phyloP scores from a whole-genome alignment of 1,140 invertebrate species.

The Drosophila subpulchrella region DNA sequence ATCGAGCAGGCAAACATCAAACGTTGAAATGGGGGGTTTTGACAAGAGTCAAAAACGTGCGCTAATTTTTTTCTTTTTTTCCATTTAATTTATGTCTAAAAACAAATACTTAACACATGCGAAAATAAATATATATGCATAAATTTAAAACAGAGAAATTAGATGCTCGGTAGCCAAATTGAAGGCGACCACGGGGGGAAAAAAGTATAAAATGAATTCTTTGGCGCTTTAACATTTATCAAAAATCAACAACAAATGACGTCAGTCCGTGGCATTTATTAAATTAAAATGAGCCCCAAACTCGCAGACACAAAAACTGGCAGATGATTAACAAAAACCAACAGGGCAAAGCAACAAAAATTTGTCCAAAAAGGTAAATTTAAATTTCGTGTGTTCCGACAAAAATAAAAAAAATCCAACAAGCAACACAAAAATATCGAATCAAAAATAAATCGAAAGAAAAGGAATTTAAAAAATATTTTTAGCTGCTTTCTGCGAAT shows the following conservation, averaged over 20 bases:
- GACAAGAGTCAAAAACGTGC: slow-evolving; percentile 25
- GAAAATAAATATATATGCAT: slow-evolving; percentile 36
- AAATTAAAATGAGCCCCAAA: slow-evolving; percentile 55
- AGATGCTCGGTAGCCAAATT: slow-evolving; percentile 40
- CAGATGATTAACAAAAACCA: slow-evolving; percentile 49
- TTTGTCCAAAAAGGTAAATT: slow-evolving; percentile 47
- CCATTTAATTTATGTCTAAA: slow-evolving; percentile 55
- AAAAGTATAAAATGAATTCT: slow-evolving; percentile 38
- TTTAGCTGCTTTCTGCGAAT: slow-evolving; percentile 27
- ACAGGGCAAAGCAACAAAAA: slow-evolving; percentile 17
- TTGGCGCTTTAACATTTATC: slow-evolving; percentile 62
- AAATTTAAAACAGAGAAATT: slow-evolving; percentile 44
- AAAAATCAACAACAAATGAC: slow-evolving; percentile 72
- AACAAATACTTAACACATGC: slow-evolving; percentile 48
- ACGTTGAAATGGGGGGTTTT: slow-evolving; percentile 9
- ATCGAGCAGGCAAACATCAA: slow-evolving; percentile 56
- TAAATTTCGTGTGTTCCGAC: slow-evolving; percentile 15
- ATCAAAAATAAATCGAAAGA: slow-evolving; percentile 29
- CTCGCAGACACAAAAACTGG: slow-evolving; percentile 38
- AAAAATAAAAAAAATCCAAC: slow-evolving; percentile 1
- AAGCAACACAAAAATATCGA: slow-evolving; percentile 11
- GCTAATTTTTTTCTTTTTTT: slow-evolving; percentile 10
- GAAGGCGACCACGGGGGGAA: slow-evolving; percentile 7
- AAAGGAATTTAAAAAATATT: slow-evolving; percentile 21
- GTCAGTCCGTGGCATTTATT: slow-evolving; percentile 65